These are phyloP conservation scores for Lithobates sylvaticus DNA, from an alignment of 2,797 vertebrate species.

Conservation along the genomic window DNA sequence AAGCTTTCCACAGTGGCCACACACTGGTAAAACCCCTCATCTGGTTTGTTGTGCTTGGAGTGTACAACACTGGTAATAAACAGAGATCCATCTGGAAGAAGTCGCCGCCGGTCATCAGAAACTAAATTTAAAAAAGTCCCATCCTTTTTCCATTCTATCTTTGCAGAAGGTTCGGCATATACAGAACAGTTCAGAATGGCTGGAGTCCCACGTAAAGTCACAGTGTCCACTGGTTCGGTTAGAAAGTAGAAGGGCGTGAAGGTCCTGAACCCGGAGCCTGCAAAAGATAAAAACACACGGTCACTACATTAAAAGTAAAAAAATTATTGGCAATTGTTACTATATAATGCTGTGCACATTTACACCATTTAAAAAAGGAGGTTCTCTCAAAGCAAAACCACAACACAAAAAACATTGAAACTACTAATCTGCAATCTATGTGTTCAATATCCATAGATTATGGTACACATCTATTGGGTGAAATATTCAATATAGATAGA, in stretches of 20 bases:
- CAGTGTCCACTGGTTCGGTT: slow-evolving; percentile 86
- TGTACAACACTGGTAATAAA: slow-evolving; percentile 89
- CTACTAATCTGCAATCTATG: too few relatives aligned
- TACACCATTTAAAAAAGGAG: neutral
- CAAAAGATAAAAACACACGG: neutral
- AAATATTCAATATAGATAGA: neutral
- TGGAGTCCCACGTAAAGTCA: slow-evolving; percentile 83
- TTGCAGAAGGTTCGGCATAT: slow-evolving; percentile 79
- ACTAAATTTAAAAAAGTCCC: slow-evolving; percentile 91
- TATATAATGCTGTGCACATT: too few relatives aligned
- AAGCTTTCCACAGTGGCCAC: slow-evolving; percentile 93
- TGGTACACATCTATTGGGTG: neutral
- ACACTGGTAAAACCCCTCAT: slow-evolving; percentile 97
- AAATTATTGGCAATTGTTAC: too few relatives aligned
- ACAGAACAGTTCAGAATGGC: slow-evolving; percentile 92
- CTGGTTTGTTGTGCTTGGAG: slow-evolving; percentile 96
- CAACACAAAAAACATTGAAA: neutral
- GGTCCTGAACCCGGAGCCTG: slow-evolving; percentile 83
- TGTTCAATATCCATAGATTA: too few relatives aligned
- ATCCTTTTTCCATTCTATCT: slow-evolving; percentile 96
- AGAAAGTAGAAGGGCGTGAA: slow-evolving; percentile 95
- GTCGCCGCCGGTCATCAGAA: slow-evolving; percentile 88
- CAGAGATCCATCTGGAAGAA: slow-evolving; percentile 90
- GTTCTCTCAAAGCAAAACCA: neutral
- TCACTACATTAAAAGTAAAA: neutral